Percentiles rank a stretch among this genome's conserved stretches.
Conservation (phyloP, 92 coral and sea anemone genomes). For the Metridium senile region DNA sequence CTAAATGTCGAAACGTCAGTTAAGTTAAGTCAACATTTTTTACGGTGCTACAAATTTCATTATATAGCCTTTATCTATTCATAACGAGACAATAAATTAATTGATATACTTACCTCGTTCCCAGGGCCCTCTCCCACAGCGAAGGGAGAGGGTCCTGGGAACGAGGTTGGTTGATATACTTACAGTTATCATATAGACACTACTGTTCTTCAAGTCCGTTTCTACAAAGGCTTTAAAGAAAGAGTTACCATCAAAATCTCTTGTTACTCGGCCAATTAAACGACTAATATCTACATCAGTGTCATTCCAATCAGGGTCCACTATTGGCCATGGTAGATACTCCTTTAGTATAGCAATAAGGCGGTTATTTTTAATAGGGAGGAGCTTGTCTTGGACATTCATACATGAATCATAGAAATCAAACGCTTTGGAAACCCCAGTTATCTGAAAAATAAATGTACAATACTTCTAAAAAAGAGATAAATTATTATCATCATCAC, state of each 20-base stretch:
- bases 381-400: constrained; percentile 44
- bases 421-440: constrained; percentile 83
- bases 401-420: constrained; percentile 80
- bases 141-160: too few species aligned
- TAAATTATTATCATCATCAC: too few species aligned
- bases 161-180: neutral
- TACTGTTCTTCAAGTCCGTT: constrained; percentile 66
- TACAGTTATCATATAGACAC: constrained; percentile 64
- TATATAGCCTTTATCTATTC: too few species aligned
- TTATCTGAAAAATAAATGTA: constrained; percentile 48
- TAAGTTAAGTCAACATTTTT: too few species aligned
- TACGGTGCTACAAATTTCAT: too few species aligned
- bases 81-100: too few species aligned
- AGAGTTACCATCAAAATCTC: constrained; percentile 45
- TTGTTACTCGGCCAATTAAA: constrained; percentile 57
- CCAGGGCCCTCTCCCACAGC: too few species aligned
- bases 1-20: too few species aligned
- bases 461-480: neutral
- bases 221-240: constrained; percentile 44
- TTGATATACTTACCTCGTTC: too few species aligned
- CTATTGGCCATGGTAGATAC: constrained; percentile 78
- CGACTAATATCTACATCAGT: constrained; percentile 49
- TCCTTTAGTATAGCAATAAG: constrained; percentile 42
- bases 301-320: constrained; percentile 62
- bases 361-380: constrained; percentile 38